phyloP scores from a whole-genome alignment of 2,797 vertebrate species.

The Tokudaia muenninki region DNA sequence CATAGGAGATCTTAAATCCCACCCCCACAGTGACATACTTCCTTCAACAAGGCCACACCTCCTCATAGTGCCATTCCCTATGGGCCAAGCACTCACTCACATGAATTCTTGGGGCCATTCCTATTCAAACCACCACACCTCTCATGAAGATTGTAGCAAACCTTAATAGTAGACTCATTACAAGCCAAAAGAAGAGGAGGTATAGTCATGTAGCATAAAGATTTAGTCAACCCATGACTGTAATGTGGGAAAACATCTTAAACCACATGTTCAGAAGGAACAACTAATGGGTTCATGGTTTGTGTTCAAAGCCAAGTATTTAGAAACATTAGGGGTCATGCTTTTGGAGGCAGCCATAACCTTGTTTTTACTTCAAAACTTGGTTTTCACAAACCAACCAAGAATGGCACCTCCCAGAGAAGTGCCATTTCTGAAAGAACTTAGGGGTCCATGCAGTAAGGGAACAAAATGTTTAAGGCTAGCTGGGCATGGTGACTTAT shows the following conservation, averaged over 20 bases:
- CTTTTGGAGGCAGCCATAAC: neutral
- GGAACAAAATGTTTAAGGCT: neutral
- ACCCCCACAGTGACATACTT: neutral
- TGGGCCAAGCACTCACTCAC: neutral
- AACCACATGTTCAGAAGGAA: neutral
- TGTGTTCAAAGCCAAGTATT: neutral
- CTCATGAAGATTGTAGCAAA: neutral
- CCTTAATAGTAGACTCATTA: neutral
- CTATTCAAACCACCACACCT: neutral
- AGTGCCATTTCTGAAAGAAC: neutral
- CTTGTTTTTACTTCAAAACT: neutral
- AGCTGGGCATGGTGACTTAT: neutral
- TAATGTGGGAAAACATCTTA: neutral
- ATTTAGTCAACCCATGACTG: neutral
- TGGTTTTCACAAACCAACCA: neutral
- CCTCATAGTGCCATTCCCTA: neutral
- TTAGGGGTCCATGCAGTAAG: neutral
- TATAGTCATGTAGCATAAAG: neutral
- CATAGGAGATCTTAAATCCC: neutral
- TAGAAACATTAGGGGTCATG: neutral
- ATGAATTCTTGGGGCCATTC: neutral
- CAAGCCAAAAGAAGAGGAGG: neutral
- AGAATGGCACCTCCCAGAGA: neutral
- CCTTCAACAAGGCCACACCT: neutral
- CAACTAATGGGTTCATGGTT: neutral